Evolutionary conservation across 2,888 invertebrate genomes (phyloP).

Genomic region (Sycophila texana): DNA sequence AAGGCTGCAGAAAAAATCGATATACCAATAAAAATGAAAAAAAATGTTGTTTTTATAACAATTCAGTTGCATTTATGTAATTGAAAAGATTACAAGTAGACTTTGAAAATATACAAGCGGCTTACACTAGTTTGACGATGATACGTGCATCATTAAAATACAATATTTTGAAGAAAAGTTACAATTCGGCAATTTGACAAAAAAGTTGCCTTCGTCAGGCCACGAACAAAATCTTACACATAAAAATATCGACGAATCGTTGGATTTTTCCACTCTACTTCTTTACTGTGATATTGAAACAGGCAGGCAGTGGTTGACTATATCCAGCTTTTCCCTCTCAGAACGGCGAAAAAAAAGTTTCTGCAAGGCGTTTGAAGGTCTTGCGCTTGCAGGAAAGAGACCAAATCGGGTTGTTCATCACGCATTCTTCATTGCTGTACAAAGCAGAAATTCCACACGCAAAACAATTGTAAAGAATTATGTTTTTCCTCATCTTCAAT

Average conservation of each 20-base stretch:
- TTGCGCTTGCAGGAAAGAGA: constrained; percentile 46
- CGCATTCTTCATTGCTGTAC: constrained; percentile 31
- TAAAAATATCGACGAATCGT: constrained; percentile 1
- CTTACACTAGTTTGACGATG: not conserved
- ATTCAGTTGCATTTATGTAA: constrained; percentile 38
- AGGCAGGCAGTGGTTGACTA: constrained; percentile 51
- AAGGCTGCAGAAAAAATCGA: constrained; percentile 23
- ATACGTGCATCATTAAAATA: no score
- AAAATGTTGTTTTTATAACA: constrained; percentile 13
- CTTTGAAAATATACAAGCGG: constrained; percentile 14
- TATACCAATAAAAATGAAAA: not conserved
- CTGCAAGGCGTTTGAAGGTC: constrained; percentile 42
- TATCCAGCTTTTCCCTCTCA: constrained; percentile 26
- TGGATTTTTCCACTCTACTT: not conserved
- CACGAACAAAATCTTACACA: constrained; percentile 5
- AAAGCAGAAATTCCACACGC: constrained; percentile 34
- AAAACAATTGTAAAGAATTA: constrained; percentile 33
- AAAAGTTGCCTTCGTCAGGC: constrained; percentile 7
- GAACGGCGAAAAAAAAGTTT: constrained; percentile 52
- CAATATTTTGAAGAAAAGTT: no score
- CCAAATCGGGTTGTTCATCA: constrained; percentile 39
- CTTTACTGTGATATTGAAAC: constrained; percentile 32
- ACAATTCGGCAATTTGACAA: no score
- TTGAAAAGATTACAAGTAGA: not conserved
- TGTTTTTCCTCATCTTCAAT: not conserved